phyloP scores from a whole-genome alignment of 2,888 invertebrate genomes.

The Rapana venosa region DNA sequence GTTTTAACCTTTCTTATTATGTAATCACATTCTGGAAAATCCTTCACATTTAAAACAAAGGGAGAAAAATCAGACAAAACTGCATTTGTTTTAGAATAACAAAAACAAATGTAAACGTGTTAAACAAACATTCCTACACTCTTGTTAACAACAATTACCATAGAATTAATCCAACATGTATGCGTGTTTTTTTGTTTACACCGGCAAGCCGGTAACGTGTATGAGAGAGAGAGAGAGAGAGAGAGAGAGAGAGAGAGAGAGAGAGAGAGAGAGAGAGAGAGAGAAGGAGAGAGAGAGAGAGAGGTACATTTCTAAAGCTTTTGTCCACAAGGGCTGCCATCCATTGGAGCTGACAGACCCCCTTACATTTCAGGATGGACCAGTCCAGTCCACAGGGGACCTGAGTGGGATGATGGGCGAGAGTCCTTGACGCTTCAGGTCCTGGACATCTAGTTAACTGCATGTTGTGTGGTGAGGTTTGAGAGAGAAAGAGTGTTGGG shows the following conservation, averaged over 20 bases:
- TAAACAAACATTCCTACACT: too few species aligned
- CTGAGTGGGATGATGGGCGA: neutral
- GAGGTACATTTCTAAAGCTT: neutral
- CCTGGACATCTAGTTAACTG: neutral
- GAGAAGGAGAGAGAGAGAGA: neutral
- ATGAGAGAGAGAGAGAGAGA: neutral
- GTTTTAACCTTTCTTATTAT: too few species aligned
- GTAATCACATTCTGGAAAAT: neutral
- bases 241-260: neutral
- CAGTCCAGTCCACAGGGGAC: neutral
- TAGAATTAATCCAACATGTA: too few species aligned
- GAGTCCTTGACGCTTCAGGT: neutral
- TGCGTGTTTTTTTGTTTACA: too few species aligned
- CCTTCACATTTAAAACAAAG: too few species aligned
- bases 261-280: neutral
- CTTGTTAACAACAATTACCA: too few species aligned
- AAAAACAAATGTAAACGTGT: too few species aligned
- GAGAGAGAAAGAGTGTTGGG: neutral
- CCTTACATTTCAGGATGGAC: neutral
- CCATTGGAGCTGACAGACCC: slow-evolving; percentile 14
- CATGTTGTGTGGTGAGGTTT: neutral
- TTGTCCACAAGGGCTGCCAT: neutral
- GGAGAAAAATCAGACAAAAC: neutral
- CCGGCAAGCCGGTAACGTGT: too few species aligned
- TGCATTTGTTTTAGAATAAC: too few species aligned